Percentiles rank a stretch among this genome's conserved stretches.
Conservation (phyloP, 2,888 invertebrate species). For the Flabesymbios commensalis region DNA sequence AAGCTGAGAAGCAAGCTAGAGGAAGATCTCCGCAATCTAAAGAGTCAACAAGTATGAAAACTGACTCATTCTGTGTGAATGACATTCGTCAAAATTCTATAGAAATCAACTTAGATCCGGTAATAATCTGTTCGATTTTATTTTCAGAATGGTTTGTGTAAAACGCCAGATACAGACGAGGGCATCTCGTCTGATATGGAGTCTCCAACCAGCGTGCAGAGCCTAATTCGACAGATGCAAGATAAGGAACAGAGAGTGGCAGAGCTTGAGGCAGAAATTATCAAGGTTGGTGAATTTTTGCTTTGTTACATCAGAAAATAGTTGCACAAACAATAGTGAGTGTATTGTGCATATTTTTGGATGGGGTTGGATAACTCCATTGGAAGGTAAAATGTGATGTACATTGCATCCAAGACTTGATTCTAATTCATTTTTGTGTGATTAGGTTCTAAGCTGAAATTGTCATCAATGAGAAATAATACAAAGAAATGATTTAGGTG, state of each 20-base stretch:
- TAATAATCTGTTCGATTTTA: too few species aligned
- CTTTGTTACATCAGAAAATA: not conserved
- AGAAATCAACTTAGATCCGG: too few species aligned
- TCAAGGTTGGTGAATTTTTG: conserved; percentile 44
- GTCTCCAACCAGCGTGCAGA: conserved; percentile 29
- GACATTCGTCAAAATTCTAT: too few species aligned
- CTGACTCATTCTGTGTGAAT: too few species aligned
- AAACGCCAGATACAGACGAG: conserved; percentile 28
- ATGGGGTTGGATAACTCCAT: too few species aligned
- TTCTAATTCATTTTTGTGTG: not conserved
- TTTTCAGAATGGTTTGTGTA: not conserved
- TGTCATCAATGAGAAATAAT: too few species aligned
- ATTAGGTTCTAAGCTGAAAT: too few species aligned
- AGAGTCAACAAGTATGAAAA: conserved; percentile 5
- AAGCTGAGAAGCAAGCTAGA: conserved; percentile 83
- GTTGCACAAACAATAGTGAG: not conserved
- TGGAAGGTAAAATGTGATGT: not conserved
- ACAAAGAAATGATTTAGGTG: too few species aligned
- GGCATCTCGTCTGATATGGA: conserved; percentile 31
- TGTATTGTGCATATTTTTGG: not conserved
- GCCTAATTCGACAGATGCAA: conserved; percentile 69
- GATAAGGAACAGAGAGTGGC: conserved; percentile 73
- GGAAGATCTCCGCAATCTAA: conserved; percentile 75
- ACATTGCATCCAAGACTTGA: not conserved
- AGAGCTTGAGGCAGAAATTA: conserved; percentile 49